Evolutionary conservation across 2,797 vertebrate genomes (phyloP), one percentile per base, ranked within the genome.

Genomic region (Mustela erminea): DNA sequence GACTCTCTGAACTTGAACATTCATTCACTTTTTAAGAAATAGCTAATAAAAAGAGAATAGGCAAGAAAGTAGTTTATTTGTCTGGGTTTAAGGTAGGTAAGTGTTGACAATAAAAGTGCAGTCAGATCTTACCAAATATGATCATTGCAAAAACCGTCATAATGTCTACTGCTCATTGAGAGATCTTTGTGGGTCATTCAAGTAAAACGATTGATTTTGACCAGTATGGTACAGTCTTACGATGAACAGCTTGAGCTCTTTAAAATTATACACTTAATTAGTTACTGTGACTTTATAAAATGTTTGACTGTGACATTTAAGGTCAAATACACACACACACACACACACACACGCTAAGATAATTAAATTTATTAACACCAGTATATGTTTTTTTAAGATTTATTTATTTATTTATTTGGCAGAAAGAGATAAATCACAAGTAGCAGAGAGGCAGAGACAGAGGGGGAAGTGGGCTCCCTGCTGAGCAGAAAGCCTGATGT

Each of bases 71-170:
- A 18, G 8, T 29, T 38, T 23, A 75, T 62, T 74, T 41, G 32
- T 32, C 46, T 62, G 35, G 21, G 25, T 70, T 56, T 52, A 88
- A 80, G 43, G 38, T 7, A 81, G 58, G 56, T 87, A 66, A 46
- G 10, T 23, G 84, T 78, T 72, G 52, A 94, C 82, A 87, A 87
- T 88, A 35, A 58, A 90, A 93, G 43, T 62, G 84, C 95, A 64
- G 64, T 75, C 52, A 85, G 85, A 90, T 87, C 35, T 92, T 85
- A 84, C n/a, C 43, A 91, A 66, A 86, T 20, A 56, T 7, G 49
- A 83, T 93, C 41, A 72, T 46, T 90, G 27, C 7, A 95, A 96
- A 95, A 64, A 96, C 78, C 41, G 72, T 52, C n/a, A 85, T 85
- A 86, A 49, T 35, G 46, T 52, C 5, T 52, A 15, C 15, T 46